These are phyloP conservation scores for Cyclina sinensis DNA, from an alignment of 1,140 invertebrate genomes.

Conservation along the genomic window DNA sequence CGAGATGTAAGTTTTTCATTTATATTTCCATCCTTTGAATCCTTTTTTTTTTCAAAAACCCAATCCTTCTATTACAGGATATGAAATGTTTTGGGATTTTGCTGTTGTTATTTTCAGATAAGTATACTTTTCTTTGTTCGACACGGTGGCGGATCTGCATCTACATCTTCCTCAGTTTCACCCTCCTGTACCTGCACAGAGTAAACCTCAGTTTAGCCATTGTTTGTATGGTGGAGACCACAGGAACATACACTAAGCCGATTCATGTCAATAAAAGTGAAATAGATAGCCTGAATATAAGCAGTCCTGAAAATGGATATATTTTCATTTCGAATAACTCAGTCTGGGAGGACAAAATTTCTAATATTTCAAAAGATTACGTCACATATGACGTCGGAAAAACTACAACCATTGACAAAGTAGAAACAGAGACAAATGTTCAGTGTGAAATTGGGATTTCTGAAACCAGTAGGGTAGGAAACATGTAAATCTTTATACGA, in stretches of 20 bases:
- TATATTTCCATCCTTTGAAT: too few relatives aligned
- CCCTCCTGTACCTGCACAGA: slow-evolving; percentile 30
- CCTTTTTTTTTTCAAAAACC: too few relatives aligned
- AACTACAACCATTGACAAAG: too few relatives aligned
- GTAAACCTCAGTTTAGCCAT: slow-evolving; percentile 45
- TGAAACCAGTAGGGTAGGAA: background rate
- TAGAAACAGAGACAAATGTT: background rate
- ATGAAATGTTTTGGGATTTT: too few relatives aligned
- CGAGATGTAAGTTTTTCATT: too few relatives aligned
- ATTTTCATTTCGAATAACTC: too few relatives aligned
- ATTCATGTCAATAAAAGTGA: slow-evolving; percentile 1
- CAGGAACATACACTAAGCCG: background rate
- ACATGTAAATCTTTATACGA: too few relatives aligned
- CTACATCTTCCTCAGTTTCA: slow-evolving; percentile 3
- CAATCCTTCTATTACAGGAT: too few relatives aligned
- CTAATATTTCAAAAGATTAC: too few relatives aligned
- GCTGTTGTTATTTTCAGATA: background rate
- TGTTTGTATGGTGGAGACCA: slow-evolving; percentile 58
- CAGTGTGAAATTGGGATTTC: background rate
- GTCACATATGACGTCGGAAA: too few relatives aligned
- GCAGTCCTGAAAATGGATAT: background rate
- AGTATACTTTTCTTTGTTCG: background rate
- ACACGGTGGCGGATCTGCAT: slow-evolving; percentile 31
- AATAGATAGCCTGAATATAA: background rate
- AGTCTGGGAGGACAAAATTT: too few relatives aligned